These are phyloP conservation scores for Gila orcuttii DNA, from an alignment of 2,113 vertebrate species.

Conservation along the genomic window DNA sequence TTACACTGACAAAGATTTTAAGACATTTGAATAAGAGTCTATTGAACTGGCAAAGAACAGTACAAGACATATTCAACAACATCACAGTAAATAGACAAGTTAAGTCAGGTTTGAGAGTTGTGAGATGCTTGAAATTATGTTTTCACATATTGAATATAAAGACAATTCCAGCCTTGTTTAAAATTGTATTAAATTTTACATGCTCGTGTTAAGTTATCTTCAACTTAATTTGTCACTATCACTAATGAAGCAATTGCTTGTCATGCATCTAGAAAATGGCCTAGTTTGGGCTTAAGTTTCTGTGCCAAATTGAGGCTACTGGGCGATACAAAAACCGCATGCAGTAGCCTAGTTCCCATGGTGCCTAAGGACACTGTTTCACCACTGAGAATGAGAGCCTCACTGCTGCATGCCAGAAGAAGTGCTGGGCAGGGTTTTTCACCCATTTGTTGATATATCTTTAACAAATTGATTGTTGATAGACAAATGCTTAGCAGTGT, in stretches of 20 bases:
- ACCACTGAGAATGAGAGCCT: constrained; percentile 27
- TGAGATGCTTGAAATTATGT: constrained; percentile 36
- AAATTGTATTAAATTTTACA: background rate
- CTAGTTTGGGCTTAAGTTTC: constrained; percentile 11
- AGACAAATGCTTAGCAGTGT: constrained; percentile 37
- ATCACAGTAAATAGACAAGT: constrained; percentile 44
- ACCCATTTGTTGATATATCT: constrained; percentile 41
- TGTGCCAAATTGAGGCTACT: constrained; percentile 45
- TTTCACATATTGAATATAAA: background rate
- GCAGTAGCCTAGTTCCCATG: constrained; percentile 56
- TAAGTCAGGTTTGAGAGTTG: constrained; percentile 50
- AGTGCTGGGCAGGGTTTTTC: constrained; percentile 35
- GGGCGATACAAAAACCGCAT: constrained; percentile 48
- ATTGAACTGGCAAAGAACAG: constrained; percentile 51
- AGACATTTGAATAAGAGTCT: constrained; percentile 56
- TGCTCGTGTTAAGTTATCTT: background rate
- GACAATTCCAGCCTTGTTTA: background rate
- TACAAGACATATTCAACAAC: constrained; percentile 45
- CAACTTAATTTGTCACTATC: background rate
- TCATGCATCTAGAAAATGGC: constrained; percentile 24
- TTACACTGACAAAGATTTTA: constrained; percentile 55
- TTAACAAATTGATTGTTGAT: constrained; percentile 48
- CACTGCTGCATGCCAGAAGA: constrained; percentile 44
- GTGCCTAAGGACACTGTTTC: constrained; percentile 44
- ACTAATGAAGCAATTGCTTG: constrained; percentile 19